Percentiles rank a stretch among this genome's conserved stretches.
phyloP scores from a whole-genome alignment of 2,113 vertebrate species.

The Lanius collurio region DNA sequence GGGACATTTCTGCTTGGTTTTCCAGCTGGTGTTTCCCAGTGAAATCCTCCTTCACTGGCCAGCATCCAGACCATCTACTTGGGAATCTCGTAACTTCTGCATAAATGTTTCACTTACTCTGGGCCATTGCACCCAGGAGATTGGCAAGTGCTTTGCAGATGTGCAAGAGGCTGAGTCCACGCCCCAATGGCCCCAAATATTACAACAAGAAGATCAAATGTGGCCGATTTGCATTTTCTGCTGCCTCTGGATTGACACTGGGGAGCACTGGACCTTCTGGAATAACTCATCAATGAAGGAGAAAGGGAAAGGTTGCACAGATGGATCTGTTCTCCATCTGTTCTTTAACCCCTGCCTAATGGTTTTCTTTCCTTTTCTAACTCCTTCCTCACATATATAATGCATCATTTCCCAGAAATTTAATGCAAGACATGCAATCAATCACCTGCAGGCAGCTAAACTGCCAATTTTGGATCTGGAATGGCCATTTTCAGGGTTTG shows the following conservation, averaged over 20 bases:
- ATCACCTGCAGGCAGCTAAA: background rate
- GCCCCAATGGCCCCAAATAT: background rate
- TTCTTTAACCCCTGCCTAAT: background rate
- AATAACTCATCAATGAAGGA: background rate
- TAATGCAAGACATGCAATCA: background rate
- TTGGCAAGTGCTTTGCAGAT: background rate
- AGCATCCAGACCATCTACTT: background rate
- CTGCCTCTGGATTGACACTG: background rate
- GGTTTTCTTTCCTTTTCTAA: background rate
- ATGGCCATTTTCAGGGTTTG: background rate
- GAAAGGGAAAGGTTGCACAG: background rate
- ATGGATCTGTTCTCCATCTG: background rate
- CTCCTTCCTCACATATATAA: background rate
- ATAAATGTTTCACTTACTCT: background rate
- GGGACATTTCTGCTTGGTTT: background rate
- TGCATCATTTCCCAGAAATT: background rate
- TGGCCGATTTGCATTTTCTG: background rate
- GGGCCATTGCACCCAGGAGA: background rate
- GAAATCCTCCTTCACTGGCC: background rate
- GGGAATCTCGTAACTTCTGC: background rate
- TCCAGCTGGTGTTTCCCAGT: background rate
- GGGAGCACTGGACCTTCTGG: background rate
- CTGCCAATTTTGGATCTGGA: background rate
- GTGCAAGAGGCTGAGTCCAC: background rate
- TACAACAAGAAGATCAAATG: background rate